A percentile compares a stretch with the other conserved stretches of the same genome.
Conservation (phyloP, 2,113 vertebrate genomes). For the Myxocyprinus asiaticus region DNA sequence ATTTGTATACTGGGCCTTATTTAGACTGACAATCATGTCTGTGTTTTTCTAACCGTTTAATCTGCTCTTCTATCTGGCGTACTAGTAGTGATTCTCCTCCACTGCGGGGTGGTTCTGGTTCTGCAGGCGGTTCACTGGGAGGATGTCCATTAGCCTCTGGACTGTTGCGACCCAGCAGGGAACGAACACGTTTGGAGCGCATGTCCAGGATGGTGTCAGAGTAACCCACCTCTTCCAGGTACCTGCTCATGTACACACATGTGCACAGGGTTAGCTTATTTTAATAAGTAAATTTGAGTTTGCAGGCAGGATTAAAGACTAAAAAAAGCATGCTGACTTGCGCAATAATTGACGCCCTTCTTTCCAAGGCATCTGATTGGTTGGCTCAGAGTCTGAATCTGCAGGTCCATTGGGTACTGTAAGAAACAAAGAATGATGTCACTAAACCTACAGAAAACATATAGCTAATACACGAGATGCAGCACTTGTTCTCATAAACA, state of each 20-base stretch:
- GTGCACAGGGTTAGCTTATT: not conserved
- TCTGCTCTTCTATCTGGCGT: slow-evolving; percentile 89
- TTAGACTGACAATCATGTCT: not conserved
- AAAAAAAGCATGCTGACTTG: slow-evolving; percentile 74
- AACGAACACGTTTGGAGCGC: slow-evolving; percentile 86
- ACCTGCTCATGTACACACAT: slow-evolving; percentile 66
- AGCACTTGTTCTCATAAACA: not conserved
- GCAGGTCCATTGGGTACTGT: slow-evolving; percentile 86
- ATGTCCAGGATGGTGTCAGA: slow-evolving; percentile 91
- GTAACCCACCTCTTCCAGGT: slow-evolving; percentile 90
- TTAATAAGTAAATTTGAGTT: not conserved
- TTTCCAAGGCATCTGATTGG: slow-evolving; percentile 88
- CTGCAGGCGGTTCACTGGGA: slow-evolving; percentile 62
- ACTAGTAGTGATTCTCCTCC: slow-evolving; percentile 81
- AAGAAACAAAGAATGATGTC: slow-evolving; percentile 27
- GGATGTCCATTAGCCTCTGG: slow-evolving; percentile 80
- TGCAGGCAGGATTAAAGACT: not conserved
- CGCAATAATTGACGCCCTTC: slow-evolving; percentile 89
- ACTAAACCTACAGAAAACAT: slow-evolving; percentile 34
- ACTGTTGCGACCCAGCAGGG: slow-evolving; percentile 82
- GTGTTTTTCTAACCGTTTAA: slow-evolving; percentile 78
- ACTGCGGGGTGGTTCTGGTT: slow-evolving; percentile 61
- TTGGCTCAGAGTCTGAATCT: slow-evolving; percentile 78
- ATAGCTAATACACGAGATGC: slow-evolving; percentile 27
- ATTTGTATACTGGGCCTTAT: no score